Base-by-base conservation (phyloP, 2,888 invertebrate species). In the Oscheius sp. region DNA sequence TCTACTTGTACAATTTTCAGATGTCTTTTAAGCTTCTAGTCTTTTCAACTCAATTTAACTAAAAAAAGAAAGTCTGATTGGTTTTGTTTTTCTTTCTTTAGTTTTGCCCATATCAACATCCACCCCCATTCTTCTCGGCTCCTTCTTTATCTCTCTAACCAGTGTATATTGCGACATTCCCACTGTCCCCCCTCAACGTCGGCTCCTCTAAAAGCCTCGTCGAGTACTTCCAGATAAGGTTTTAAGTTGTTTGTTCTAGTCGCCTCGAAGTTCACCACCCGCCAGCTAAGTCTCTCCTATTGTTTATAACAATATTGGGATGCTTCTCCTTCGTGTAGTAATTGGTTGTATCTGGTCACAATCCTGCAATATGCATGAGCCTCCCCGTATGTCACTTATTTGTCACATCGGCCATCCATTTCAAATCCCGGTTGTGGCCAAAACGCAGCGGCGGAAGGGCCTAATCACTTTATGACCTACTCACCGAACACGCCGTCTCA, bases 301-400 rank as follows among this genome's bases (percentile, higher is more conserved):
- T 29, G 31, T 53, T 34, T 15, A 17, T 1, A 23, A 34, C 23
- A 20, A 4, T 50, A 3, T 20, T 50, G 8, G 27, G 15, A n/a
- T 3, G 57, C 15, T 23, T n/a, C 57, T n/a, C 33, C n/a, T 17
- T 33, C 27, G n/a, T 4, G 27, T 42, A 17, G 48, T 64, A 64
- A 64, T 64, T 64, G 64, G 48, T 31, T 33, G 46, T 12, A 33
- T 65, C 23, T 15, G 37, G 34, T 23, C 39, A 12, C 45, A 27
- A 31, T 42, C 57, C 29, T 66, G 66, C 55, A 66, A 66, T 66
- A 66, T 66, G 66, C 57, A 66, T 66, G 66, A 66, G 66, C 25
- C 37, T 17, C 27, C 61, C 66, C 66, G 48, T 66, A 66, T 66
- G 66, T 66, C 64, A 64, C 64, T 64, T 64, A 64, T 50, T 64